Base-by-base conservation (phyloP, 2,888 invertebrate genomes). In the Antheraea assamensis region DNA sequence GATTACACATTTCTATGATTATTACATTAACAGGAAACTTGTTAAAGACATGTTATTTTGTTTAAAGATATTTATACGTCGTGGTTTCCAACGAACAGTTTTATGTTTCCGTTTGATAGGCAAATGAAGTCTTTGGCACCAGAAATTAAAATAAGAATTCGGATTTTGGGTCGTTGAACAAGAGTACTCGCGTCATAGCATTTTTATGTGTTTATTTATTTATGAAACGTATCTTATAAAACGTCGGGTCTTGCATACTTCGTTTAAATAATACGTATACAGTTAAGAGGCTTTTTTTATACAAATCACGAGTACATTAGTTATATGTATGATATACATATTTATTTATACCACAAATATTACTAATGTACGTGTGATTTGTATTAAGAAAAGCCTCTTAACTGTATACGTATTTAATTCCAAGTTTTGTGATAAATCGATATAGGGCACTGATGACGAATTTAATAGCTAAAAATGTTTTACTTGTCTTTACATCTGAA, bases 61-160 rank as follows among this genome's bases (percentile, higher is more conserved):
- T 82, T 79, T 76, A 73, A 77, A 42, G 42, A 42, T 42, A 81
- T 81, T 82, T 81, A 82, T 84, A 81, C 80, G 79, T 80, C 79
- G 84, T 70, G 81, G 85, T 82, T 77, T 73, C 76, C 73, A 78
- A 76, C 74, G 76, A 81, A 80, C 78, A 81, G 78, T 82, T 86
- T 86, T 85, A 86, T 85, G 83, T 79, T 80, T 85, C 86, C 86
- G 82, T 77, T 79, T 76, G 78, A 72, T 77, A 80, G 74, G 73
- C 71, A 70, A 72, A 73, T 77, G 70, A 76, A 78, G 74, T 72
- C 74, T 75, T 79, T 78, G 77, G 78, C 74, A 75, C 27, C 49
- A 64, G 75, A 19, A 24, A 71, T 52, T 68, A 68, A 64, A 74
- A 68, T 68, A 68, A 31, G 61, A 71, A 71, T 71, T 74, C 66